These are phyloP conservation scores for Acipenser ruthenus DNA, from an alignment of 2,797 vertebrate species.

Conservation along the genomic window DNA sequence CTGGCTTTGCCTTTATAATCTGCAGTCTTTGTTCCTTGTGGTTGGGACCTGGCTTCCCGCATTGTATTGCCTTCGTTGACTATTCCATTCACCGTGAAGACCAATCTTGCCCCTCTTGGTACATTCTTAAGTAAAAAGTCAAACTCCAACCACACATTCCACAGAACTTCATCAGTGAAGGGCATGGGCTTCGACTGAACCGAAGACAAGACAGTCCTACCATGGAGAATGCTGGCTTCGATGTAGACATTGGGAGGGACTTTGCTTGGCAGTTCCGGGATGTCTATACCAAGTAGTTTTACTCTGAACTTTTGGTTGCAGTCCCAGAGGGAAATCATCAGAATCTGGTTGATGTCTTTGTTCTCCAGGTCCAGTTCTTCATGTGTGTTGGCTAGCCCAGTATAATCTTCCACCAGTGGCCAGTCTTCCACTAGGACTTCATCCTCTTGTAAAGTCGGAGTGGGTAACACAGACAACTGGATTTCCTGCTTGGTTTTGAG, in stretches of 20 bases:
- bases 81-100: conserved; percentile 49
- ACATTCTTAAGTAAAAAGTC: conserved; percentile 56
- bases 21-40: conserved; percentile 20
- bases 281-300: conserved; percentile 65
- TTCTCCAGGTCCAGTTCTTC: conserved; percentile 49
- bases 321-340: conserved; percentile 68
- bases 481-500: conserved; percentile 51
- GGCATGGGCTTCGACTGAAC: conserved; percentile 45
- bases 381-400: conserved; percentile 55
- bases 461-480: conserved; percentile 50
- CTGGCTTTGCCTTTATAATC: conserved; percentile 46
- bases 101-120: conserved; percentile 59
- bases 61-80: conserved; percentile 26
- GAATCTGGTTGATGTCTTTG: conserved; percentile 56
- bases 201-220: conserved; percentile 50
- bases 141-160: conserved; percentile 68
- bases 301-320: conserved; percentile 61
- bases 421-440: conserved; percentile 42
- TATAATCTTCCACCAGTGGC: conserved; percentile 58
- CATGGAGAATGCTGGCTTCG: conserved; percentile 56
- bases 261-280: conserved; percentile 50
- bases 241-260: conserved; percentile 48
- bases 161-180: conserved; percentile 62
- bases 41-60: conserved; percentile 32
- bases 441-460: conserved; percentile 41